Conservation (phyloP, 2,888 invertebrate genomes). For the Sarcophaga rosellei region DNA sequence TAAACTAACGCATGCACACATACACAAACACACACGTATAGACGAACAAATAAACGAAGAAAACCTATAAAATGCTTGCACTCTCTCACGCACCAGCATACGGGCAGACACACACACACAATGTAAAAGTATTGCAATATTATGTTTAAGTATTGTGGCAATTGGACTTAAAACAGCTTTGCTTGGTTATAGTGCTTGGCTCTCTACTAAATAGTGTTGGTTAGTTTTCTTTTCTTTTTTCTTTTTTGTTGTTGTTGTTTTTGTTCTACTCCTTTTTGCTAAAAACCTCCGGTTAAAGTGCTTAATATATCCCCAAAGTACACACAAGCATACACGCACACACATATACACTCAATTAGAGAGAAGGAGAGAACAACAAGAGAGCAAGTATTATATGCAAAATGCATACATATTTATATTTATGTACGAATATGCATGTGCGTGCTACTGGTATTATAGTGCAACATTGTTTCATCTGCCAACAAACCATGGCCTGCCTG, state of each 20-base stretch:
- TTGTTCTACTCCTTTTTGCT: not conserved
- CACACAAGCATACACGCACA: not conserved
- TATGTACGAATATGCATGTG: too few species aligned
- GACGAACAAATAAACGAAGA: too few species aligned
- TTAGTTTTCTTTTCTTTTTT: slow-evolving; percentile 38
- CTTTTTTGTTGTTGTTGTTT: too few species aligned
- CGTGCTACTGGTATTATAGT: too few species aligned
- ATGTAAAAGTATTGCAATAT: too few species aligned
- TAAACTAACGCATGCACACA: slow-evolving; percentile 19
- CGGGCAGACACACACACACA: not conserved
- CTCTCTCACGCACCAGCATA: not conserved
- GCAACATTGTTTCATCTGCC: too few species aligned
- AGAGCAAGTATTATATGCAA: not conserved
- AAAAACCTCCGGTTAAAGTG: slow-evolving; percentile 5
- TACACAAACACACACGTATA: not conserved
- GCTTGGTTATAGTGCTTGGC: not conserved
- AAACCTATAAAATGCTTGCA: too few species aligned
- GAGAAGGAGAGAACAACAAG: not conserved
- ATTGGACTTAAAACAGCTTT: slow-evolving; percentile 12
- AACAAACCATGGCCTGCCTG: too few species aligned
- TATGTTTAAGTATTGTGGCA: slow-evolving; percentile 3
- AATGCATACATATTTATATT: not conserved
- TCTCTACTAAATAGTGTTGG: slow-evolving; percentile 24
- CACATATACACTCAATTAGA: too few species aligned
- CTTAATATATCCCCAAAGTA: slow-evolving; percentile 7